Conservation (phyloP, 2,797 vertebrate species). For the Melanogrammus aeglefinus region DNA sequence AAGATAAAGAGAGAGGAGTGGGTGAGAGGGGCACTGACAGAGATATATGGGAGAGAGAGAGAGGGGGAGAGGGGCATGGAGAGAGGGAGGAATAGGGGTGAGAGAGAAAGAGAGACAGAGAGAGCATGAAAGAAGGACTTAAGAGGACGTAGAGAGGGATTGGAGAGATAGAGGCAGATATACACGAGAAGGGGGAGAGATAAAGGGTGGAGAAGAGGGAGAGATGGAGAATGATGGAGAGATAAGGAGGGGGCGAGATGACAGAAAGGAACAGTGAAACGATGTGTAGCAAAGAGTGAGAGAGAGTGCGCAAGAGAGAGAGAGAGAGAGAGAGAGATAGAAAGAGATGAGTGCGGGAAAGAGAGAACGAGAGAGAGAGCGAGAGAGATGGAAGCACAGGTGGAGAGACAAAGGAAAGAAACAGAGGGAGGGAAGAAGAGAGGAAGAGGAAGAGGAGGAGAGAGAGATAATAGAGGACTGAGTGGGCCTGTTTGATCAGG, state of each 20-base stretch:
- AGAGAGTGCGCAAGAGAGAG: background rate
- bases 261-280: too few relatives aligned
- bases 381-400: conserved; percentile 16
- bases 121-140: too few relatives aligned
- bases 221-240: background rate
- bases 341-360: background rate
- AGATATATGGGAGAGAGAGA: background rate
- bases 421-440: background rate
- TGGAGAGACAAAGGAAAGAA: conserved; percentile 2
- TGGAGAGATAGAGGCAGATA: background rate
- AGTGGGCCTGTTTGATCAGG: conserved; percentile 37
- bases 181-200: background rate
- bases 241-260: background rate
- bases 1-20: background rate
- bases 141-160: too few relatives aligned
- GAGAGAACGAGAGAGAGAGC: conserved; percentile 5
- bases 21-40: background rate
- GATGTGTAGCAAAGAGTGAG: too few relatives aligned
- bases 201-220: background rate
- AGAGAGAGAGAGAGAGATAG: conserved; percentile 5
- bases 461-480: conserved; percentile 15
- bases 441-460: conserved; percentile 9
- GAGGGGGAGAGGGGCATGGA: background rate
- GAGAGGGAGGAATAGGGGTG: conserved; percentile 8
- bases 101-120: background rate